Evolutionary conservation across 2,113 vertebrate genomes (phyloP), one percentile per base, ranked within the genome.

Genomic region (Eupsittula cactorum): DNA sequence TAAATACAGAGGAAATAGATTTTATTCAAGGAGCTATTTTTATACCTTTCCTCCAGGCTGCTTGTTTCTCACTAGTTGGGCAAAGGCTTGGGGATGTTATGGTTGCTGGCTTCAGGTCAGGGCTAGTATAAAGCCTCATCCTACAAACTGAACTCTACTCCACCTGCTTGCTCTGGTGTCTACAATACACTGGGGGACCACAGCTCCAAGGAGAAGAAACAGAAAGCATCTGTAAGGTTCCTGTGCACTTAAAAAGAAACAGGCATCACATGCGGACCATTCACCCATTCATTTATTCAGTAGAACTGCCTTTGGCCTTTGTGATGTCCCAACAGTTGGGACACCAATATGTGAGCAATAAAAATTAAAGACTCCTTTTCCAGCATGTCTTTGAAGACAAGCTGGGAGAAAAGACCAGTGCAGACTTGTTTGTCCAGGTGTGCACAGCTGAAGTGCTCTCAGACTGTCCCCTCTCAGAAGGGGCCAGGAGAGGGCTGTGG

Each of bases 1-100:
- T 49, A 69, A 86, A 79, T 39, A 57, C 86, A 95, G 81, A 87
- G 92, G 74, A 94, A 94, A 78, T 3, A 90, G 68, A 79, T 70
- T 93, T 73, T 73, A 76, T 67, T 90, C 49, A 29, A 86, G 28
- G 44, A 79, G 65, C 49, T 93, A 82, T 82, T 96, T 95, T 93
- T 93, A 89, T 52, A 69, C n/a, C 7, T 11, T 70, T 96, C 53
- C 76, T 91, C 33, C 0, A 0, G 69, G 90, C 77, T 79, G 69
- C 65, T 65, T 42, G 27, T 63, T 93, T 91, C 82, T 42, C 63
- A 46, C 70, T 63, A 63, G 70, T 35, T 74, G 75, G 74, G 63
- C 70, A 90, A 91, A 90, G 49, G 69, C 5, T 0, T 79, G 65
- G 57, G 88, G 77, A 78, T 84, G 37, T 65, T 90, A 79, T 49